Base-by-base conservation (phyloP, 1,140 invertebrate genomes). In the Leptopilina boulardi region DNA sequence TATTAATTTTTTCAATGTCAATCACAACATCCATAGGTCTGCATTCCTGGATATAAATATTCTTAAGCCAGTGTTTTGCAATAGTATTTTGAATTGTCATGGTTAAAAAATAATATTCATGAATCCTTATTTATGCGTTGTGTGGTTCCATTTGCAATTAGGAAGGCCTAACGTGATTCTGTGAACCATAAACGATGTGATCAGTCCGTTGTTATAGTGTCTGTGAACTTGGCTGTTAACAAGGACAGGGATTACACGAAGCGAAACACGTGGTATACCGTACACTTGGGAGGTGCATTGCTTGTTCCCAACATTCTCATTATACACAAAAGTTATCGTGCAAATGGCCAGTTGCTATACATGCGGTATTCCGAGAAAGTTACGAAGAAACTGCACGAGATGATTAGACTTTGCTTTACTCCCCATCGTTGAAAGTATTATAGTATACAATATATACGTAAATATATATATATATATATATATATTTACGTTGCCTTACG, bases 221-320 rank as follows among this genome's bases (percentile, higher is more conserved):
- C 21, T 66, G 59, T 66, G 59, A 66, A 66, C 59, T 66, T 66
- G 13, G 10, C 21, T 66, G 59, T 66, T 34, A 66, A 66, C 59
- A 66, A 66, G 59, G 23, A 23, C 23, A 66, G 59, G 59, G 59
- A 34, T 66, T 66, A 66, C 23, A 30, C 13, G 13, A 30, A 66
- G 59, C 59, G 59, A 66, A 66, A 66, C 59, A 66, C 59, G 59
- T 66, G 59, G 59, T 66, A 30, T 30, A 66, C 59, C 59, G 59
- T n/a, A 66, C 59, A 66, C 59, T 34, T 66, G 59, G 59, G 59
- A 66, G 59, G 59, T 30, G 23, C 59, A 11, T 15, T 66, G 59
- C 26, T 59, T 59, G 21, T 66, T 66, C 13, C 23, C 23, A 3
- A 66, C 59, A 66, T 34, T 66, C 15, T 66, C 59, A 66, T 66